Evolutionary conservation across 2,888 invertebrate genomes (phyloP), one percentile per base, ranked within the genome.

Genomic region (Apotomis betuletana): DNA sequence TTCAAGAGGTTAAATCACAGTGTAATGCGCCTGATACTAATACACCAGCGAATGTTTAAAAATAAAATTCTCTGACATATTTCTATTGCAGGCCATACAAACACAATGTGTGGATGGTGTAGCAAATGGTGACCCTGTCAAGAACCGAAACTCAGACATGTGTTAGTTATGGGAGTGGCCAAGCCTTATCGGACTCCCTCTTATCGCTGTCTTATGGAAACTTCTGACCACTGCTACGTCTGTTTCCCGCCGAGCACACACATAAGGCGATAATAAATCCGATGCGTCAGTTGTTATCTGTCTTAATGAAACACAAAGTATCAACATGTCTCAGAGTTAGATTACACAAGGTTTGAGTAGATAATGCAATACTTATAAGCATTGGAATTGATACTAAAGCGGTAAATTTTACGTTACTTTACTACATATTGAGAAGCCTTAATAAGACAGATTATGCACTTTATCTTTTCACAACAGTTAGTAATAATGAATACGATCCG

Each of bases 161-260:
- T 58, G 63, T 73, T 65, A 52, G 69, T 72, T 54, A 63, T 59
- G 71, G 71, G 70, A 67, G 67, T 62, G 72, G 72, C 52, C 52
- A 57, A 15, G 58, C 58, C 72, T 77, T 79, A 81, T 80, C 77
- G 73, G 76, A 73, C 70, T 75, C 75, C 74, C 78, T 81, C 85
- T 89, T 91, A 90, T 82, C 81, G 63, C 74, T 67, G 64, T 74
- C 83, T 85, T 70, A 78, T 88, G 90, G 90, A 90, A 90, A 89
- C 85, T 88, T 90, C 81, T 87, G 87, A 82, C 83, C 85, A 83
- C 68, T 58, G 67, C 52, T 55, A 70, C 68, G 74, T 68, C n/a
- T 63, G 62, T 71, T 67, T 61, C 71, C 70, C 51, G 61, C 65
- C 61, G n/a, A 9, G 57, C 52, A 63, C 63, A 61, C 51, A 70